Evolutionary conservation across 2,888 invertebrate species (phyloP).

Genomic region (Antheraea yamamai): DNA sequence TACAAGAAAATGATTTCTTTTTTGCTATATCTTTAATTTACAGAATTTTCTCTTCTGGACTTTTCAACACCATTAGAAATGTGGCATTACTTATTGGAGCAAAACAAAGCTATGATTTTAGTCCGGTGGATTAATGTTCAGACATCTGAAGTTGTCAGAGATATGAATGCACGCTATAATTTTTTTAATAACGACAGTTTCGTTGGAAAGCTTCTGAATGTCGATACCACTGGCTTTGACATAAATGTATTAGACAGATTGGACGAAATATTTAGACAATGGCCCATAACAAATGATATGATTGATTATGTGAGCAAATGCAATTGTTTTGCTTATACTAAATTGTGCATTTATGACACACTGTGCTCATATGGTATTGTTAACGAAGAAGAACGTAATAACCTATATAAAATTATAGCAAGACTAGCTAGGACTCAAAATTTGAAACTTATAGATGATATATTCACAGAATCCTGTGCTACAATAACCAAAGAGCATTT

Average conservation of each 20-base stretch:
- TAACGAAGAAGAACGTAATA: conserved; percentile 78
- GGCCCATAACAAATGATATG: conserved; percentile 83
- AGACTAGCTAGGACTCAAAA: conserved; percentile 83
- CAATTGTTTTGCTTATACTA: conserved; percentile 74
- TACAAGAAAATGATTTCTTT: too few species aligned
- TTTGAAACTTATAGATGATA: conserved; percentile 77
- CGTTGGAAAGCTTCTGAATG: conserved; percentile 66
- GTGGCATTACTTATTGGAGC: conserved; percentile 83
- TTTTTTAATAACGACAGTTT: conserved; percentile 74
- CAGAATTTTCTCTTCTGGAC: conserved; percentile 77
- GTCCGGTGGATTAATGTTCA: conserved; percentile 84
- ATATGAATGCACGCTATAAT: conserved; percentile 72
- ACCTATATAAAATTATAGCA: conserved; percentile 80
- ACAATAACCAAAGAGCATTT: conserved; percentile 76
- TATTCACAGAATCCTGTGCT: conserved; percentile 77
- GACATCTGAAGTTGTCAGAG: conserved; percentile 75
- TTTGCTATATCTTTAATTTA: conserved; percentile 39
- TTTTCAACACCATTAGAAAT: conserved; percentile 78
- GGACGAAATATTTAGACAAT: conserved; percentile 76
- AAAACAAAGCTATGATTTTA: conserved; percentile 82
- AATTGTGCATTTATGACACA: conserved; percentile 83
- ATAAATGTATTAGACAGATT: conserved; percentile 66
- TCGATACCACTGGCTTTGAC: conserved; percentile 69
- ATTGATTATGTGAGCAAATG: conserved; percentile 74
- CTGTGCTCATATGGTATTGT: conserved; percentile 85